Base-by-base conservation (phyloP, 2,113 vertebrate species). In the Gasterosteus aculeatus region DNA sequence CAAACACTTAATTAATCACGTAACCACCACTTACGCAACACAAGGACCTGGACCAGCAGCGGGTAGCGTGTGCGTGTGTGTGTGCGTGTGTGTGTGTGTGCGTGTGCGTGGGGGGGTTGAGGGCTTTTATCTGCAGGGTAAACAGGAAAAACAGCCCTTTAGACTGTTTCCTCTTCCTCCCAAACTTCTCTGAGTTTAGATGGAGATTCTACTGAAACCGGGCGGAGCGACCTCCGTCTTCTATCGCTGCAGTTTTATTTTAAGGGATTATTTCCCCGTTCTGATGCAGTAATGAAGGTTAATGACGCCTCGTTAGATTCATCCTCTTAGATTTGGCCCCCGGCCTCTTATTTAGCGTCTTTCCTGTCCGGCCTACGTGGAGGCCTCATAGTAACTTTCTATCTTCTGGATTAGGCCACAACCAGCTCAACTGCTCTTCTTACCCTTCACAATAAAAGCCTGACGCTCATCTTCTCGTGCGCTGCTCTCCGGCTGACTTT, bases 61-160 rank as follows among this genome's bases (percentile, higher is more conserved):
- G 35, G 6, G 35, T 38, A 38, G 0, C 35, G 1, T 26, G 22
- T 42, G 61, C 1, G 59, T 41, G 69, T 54, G 64, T 38, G 31
- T 82, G 10, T 15, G 35, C 7, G 35, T 46, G 11, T 53, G 2
- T 35, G 29, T 58, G 56, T 18, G 53, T 56, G 18, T 38, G 35
- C 5, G 35, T 7, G 35, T 38, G 35, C 33, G 31, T 82, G 10
- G 11, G 63, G 33, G 69, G 35, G 80, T 72, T 62, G 67, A 14
- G 26, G 26, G 38, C 68, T 87, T 83, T 90, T 82, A 89, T 90
- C 88, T 84, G 31, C 29, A 60, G 66, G 38, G 59, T 90, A 93
- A 93, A 93, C 92, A 93, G 92, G 92, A 93, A 93, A 88, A 85
- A 87, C 81, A 82, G 75, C 65, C 26, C 82, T 88, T 63, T 63